These are phyloP conservation scores for Acrossocheilus fasciatus DNA, from an alignment of 2,797 vertebrate genomes.

Conservation along the genomic window DNA sequence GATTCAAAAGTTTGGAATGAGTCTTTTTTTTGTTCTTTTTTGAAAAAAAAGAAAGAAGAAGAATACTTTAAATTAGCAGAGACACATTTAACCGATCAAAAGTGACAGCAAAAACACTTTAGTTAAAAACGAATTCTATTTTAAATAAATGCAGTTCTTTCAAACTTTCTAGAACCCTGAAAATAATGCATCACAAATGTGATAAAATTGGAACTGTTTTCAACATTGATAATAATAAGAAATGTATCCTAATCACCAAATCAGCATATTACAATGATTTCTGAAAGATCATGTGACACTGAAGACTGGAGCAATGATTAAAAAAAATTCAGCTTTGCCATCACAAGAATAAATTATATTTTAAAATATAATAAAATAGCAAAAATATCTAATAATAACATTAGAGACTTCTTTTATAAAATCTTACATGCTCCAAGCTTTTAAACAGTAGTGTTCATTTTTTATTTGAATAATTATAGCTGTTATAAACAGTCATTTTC, in stretches of 20 bases:
- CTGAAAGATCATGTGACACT: not conserved
- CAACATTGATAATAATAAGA: not conserved
- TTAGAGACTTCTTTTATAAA: not conserved
- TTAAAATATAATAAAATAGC: not conserved
- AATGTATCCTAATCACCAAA: not conserved
- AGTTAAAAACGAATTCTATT: not conserved
- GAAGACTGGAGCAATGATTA: not conserved
- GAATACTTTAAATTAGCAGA: not conserved
- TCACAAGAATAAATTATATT: not conserved
- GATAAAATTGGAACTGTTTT: not conserved
- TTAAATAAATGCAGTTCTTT: not conserved
- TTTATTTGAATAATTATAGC: not conserved
- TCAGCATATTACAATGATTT: not conserved
- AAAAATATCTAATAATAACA: not conserved
- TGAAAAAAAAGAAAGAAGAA: not conserved
- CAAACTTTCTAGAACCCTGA: not conserved
- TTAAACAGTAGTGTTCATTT: not conserved
- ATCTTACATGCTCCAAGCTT: not conserved
- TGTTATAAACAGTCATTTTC: not conserved
- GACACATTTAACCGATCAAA: not conserved
- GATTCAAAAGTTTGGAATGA: not conserved
- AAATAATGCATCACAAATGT: not conserved
- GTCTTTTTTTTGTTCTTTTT: not conserved
- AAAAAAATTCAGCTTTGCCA: not conserved
- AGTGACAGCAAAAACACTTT: not conserved